Evolutionary conservation across 92 coral and sea anemone genomes (phyloP).

Genomic region (Montipora capitata): DNA sequence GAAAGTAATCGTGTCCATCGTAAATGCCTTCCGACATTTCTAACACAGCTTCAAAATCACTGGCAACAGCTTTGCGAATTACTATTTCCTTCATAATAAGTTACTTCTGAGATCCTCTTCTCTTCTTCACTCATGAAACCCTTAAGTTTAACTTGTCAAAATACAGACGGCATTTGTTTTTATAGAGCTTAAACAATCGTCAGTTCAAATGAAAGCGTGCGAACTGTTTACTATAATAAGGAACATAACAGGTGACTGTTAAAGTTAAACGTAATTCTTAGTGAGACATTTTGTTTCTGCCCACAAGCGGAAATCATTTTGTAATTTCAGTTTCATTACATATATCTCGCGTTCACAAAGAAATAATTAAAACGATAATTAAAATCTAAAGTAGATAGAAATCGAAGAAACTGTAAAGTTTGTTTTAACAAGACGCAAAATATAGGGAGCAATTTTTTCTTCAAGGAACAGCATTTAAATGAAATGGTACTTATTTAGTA

Average conservation of each 20-base stretch:
- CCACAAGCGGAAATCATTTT: constrained; percentile 33
- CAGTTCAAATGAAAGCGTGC: constrained; percentile 8
- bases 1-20: constrained; percentile 93
- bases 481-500: too few relatives aligned
- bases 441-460: neutral
- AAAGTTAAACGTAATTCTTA: constrained; percentile 1
- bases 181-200: neutral
- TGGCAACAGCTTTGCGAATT: constrained; percentile 79
- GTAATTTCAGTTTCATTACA: constrained; percentile 13
- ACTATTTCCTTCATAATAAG: constrained; percentile 79
- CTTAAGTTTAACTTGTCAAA: constrained; percentile 4
- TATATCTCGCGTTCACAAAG: constrained; percentile 4
- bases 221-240: constrained; percentile 31
- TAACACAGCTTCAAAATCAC: constrained; percentile 79
- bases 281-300: constrained; percentile 2
- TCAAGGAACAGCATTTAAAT: too few relatives aligned
- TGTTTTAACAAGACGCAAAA: neutral
- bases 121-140: neutral
- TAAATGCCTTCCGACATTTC: constrained; percentile 96
- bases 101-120: neutral
- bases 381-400: neutral
- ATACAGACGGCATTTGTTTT: neutral
- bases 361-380: neutral
- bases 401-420: neutral
- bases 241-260: constrained; percentile 35